These are phyloP conservation scores for Mobula birostris DNA, from an alignment of 2,113 vertebrate species.

Conservation along the genomic window DNA sequence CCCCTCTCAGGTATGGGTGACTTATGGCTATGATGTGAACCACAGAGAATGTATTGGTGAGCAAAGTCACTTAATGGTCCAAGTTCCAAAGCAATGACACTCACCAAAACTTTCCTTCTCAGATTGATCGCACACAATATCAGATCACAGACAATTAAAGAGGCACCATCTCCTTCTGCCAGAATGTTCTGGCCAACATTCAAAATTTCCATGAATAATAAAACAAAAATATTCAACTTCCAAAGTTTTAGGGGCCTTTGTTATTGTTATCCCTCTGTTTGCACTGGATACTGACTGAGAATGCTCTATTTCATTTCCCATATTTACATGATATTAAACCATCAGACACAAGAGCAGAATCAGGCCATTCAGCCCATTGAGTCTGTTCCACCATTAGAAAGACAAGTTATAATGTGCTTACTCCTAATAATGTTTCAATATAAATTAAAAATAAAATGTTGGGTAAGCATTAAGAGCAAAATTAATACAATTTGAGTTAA, in stretches of 20 bases:
- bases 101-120: background rate
- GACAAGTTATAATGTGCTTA: background rate
- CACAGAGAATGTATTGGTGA: conserved; percentile 15
- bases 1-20: background rate
- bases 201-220: conserved; percentile 11
- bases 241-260: background rate
- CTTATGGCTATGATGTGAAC: background rate
- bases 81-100: conserved; percentile 32
- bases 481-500: background rate
- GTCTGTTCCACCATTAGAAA: no score
- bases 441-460: background rate
- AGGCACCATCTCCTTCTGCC: conserved; percentile 15
- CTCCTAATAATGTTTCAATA: background rate
- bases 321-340: background rate
- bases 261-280: background rate
- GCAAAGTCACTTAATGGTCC: conserved; percentile 5
- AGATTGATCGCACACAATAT: conserved; percentile 22
- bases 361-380: no score
- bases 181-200: conserved; percentile 13
- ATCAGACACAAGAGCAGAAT: no score
- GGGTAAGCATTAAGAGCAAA: background rate
- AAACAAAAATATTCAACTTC: conserved; percentile 16
- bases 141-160: conserved; percentile 33
- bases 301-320: background rate
- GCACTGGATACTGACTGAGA: background rate